A percentile compares a stretch with the other conserved stretches of the same genome.
These are phyloP conservation scores for Athalia circularis DNA, from an alignment of 2,888 invertebrate genomes.

Conservation along the genomic window DNA sequence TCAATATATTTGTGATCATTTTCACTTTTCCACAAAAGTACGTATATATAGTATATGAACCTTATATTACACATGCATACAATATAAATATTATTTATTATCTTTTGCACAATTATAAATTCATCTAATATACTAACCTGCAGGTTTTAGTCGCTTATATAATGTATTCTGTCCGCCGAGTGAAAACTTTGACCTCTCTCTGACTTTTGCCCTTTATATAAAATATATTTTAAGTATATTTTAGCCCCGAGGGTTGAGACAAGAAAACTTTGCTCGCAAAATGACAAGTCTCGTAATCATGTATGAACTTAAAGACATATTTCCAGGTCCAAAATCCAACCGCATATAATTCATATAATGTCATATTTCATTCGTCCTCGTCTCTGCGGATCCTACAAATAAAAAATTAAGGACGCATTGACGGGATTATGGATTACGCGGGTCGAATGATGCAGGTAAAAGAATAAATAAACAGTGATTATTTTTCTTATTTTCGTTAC, in stretches of 20 bases:
- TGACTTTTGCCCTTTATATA: constrained; percentile 7
- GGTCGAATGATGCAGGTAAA: not conserved
- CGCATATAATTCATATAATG: too few relatives aligned
- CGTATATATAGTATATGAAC: not conserved
- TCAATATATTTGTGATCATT: not conserved
- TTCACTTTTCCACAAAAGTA: not conserved
- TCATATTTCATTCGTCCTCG: too few relatives aligned
- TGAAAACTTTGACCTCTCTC: not conserved
- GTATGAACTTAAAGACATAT: too few relatives aligned
- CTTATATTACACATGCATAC: not conserved
- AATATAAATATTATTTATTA: not conserved
- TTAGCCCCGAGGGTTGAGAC: too few relatives aligned
- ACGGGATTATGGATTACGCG: too few relatives aligned
- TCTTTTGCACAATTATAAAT: not conserved
- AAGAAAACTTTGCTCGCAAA: too few relatives aligned
- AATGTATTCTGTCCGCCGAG: not conserved
- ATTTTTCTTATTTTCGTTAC: not conserved
- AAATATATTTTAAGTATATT: too few relatives aligned
- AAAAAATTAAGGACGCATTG: too few relatives aligned
- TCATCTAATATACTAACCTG: not conserved
- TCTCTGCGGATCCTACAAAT: too few relatives aligned
- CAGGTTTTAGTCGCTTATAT: not conserved
- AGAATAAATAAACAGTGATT: not conserved
- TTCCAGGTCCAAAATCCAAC: too few relatives aligned
- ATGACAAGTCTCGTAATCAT: too few relatives aligned